Base-by-base conservation (phyloP, 2,888 invertebrate genomes). In the Silvanus unidentatus region DNA sequence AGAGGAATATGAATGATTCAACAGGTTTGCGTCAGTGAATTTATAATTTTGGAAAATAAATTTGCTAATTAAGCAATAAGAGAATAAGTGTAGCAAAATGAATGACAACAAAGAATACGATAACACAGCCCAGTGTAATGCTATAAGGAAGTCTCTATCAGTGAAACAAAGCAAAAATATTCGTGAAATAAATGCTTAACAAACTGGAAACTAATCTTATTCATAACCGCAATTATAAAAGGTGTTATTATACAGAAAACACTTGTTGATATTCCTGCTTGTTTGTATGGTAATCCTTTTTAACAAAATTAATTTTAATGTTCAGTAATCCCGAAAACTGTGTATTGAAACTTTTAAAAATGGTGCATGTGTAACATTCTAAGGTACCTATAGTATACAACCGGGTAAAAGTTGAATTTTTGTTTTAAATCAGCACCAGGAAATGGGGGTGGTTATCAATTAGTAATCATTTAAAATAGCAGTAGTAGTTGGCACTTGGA, bases 191-290 rank as follows among this genome's bases (percentile, higher is more conserved):
- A 52, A 54, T 54, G 53, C 55, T 48, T 55, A 59, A 57, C 63
- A 62, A 63, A 63, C 53, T 60, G 62, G 63, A 63, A 63, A 63
- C 58, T 63, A 63, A 63, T 63, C 61, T 61, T 61, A 63, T 63
- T 62, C 61, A 62, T 57, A 54, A 59, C 60, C 57, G 53, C 61
- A 62, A 60, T 63, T 62, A 63, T 56, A 56, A 56, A 59, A 58
- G 60, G 59, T 57, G 60, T 56, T 58, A 54, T 55, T 47, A 47
- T 47, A 30, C 29, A 30, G 39, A 37, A 32, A 48, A 53, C 59
- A 63, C 61, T 63, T 61, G 63, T 62, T 63, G 63, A 62, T 50
- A 48, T 43, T 45, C 22, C 3, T 5, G 22, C 22, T 22, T 22
- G 22, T 22, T 22, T 22, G 34, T 22, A 16, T 2, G 12, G 2